A percentile compares a stretch with the other conserved stretches of the same genome.
These are phyloP conservation scores for Oryzias curvinotus DNA, from an alignment of 2,113 vertebrate species.

Conservation along the genomic window DNA sequence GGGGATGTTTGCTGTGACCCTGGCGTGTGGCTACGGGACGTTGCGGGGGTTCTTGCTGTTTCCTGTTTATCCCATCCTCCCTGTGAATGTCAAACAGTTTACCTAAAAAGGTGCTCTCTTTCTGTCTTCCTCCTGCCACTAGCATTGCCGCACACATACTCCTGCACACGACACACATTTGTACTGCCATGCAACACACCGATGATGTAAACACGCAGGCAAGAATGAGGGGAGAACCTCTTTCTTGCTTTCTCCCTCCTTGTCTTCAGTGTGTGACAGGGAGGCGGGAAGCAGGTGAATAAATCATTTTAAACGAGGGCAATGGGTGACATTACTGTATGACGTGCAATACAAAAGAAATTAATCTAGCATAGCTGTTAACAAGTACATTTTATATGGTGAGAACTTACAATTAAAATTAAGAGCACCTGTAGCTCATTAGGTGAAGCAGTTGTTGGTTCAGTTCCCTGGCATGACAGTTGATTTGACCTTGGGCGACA, in stretches of 20 bases:
- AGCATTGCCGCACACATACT: slow-evolving; percentile 19
- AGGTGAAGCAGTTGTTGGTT: too few relatives aligned
- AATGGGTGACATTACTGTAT: background rate
- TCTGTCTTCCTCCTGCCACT: slow-evolving; percentile 53
- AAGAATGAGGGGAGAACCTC: slow-evolving; percentile 13
- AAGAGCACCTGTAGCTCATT: too few relatives aligned
- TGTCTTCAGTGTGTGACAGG: slow-evolving; percentile 15
- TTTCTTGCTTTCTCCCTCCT: slow-evolving; percentile 24
- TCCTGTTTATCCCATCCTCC: slow-evolving; percentile 77
- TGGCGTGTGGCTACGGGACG: slow-evolving; percentile 66
- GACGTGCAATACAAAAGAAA: too few relatives aligned
- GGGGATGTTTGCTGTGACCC: slow-evolving; percentile 65
- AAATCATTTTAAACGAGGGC: slow-evolving; percentile 8
- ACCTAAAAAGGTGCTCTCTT: slow-evolving; percentile 71
- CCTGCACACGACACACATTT: slow-evolving; percentile 3
- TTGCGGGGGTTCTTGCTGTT: slow-evolving; percentile 57
- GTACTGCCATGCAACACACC: background rate
- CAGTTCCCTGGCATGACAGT: too few relatives aligned
- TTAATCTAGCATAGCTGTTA: too few relatives aligned
- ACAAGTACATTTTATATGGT: background rate
- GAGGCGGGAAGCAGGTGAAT: slow-evolving; percentile 41
- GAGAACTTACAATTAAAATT: background rate
- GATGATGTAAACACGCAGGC: slow-evolving; percentile 7
- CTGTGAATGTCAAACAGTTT: slow-evolving; percentile 76
- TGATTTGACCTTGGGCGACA: too few relatives aligned